These are phyloP conservation scores for Caerostris extrusa DNA, from an alignment of 1,140 invertebrate species.

Conservation along the genomic window DNA sequence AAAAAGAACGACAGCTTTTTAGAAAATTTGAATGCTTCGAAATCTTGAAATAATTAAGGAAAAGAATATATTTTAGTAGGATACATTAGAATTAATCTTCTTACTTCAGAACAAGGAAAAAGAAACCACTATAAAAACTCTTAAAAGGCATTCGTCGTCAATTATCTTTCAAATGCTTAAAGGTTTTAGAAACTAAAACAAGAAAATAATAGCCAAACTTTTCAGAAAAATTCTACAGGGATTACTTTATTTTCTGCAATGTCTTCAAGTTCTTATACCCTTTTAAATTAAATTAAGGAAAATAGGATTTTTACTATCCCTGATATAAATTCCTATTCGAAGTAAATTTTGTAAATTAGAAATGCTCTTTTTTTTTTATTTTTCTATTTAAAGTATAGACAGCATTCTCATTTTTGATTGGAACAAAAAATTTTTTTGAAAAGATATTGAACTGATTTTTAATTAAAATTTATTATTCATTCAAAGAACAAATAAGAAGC, in stretches of 20 bases:
- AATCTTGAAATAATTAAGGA: not conserved
- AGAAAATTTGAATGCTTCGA: not conserved
- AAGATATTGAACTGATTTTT: not conserved
- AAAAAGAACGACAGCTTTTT: not conserved
- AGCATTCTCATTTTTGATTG: not conserved
- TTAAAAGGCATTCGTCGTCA: conserved; percentile 2
- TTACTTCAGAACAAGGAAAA: not conserved
- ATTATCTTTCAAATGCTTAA: not conserved
- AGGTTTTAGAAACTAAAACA: not conserved
- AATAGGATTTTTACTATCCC: not conserved
- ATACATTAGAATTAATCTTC: not conserved
- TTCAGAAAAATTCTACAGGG: not conserved
- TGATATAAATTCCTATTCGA: not conserved
- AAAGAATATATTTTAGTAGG: not conserved
- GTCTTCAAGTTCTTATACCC: not conserved
- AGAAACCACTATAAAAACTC: not conserved
- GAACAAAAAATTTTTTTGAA: not conserved
- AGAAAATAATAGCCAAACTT: not conserved
- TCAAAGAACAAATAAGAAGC: no score
- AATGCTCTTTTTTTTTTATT: not conserved
- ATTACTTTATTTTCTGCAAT: not conserved
- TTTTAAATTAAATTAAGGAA: conserved; percentile 32
- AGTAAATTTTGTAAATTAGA: conserved; percentile 17
- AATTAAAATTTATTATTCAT: not conserved
- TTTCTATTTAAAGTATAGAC: not conserved